These are phyloP conservation scores for Crocuta crocuta DNA, from an alignment of 2,113 vertebrate genomes.

Conservation along the genomic window DNA sequence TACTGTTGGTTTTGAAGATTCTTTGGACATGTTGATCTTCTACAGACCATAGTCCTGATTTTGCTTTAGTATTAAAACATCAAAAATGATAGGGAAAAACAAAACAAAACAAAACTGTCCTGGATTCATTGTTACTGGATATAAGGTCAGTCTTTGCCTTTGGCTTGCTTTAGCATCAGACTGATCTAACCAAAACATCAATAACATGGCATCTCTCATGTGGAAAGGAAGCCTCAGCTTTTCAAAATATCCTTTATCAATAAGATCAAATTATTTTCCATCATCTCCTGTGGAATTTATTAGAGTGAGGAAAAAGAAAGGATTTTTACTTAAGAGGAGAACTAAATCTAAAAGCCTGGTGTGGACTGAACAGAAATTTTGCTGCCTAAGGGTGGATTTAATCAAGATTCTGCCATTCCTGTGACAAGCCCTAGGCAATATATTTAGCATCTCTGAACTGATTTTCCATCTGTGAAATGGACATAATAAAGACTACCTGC, in stretches of 20 bases:
- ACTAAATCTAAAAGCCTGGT: neutral
- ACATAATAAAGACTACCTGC: neutral
- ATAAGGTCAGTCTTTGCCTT: conserved; percentile 41
- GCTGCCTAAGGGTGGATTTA: neutral
- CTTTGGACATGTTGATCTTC: neutral
- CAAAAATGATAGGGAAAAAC: neutral
- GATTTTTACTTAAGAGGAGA: conserved; percentile 34
- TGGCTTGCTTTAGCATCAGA: neutral
- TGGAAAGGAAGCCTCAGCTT: conserved; percentile 35
- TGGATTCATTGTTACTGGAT: neutral
- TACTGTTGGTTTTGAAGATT: neutral
- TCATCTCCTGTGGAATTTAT: conserved; percentile 38
- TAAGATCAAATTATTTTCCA: conserved; percentile 13
- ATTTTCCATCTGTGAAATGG: conserved; percentile 25
- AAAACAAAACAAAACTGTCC: neutral
- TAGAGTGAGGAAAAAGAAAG: neutral
- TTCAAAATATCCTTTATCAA: conserved; percentile 29
- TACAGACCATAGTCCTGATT: neutral
- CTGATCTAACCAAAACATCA: neutral
- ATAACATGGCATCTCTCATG: neutral
- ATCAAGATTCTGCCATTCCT: neutral
- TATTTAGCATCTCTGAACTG: neutral
- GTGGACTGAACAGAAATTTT: neutral
- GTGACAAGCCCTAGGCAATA: neutral
- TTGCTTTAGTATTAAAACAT: conserved; percentile 29